Evolutionary conservation across 2,888 invertebrate genomes (phyloP).

Genomic region (Drosophila robusta): DNA sequence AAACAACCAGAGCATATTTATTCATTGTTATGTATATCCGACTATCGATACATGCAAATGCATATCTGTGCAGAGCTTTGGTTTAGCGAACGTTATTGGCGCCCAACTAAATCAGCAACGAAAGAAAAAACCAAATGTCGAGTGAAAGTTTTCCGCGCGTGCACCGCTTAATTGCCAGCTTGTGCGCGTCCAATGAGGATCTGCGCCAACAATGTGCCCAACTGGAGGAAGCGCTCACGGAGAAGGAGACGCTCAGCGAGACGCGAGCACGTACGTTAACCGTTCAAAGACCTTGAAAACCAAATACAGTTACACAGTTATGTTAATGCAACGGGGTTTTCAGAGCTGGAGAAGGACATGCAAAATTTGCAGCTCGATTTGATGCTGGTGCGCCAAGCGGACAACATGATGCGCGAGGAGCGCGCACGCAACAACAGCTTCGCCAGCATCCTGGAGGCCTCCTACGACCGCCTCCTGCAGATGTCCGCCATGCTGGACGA

Average conservation of each 20-base stretch:
- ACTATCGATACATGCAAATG: neutral
- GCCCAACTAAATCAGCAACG: accelerated
- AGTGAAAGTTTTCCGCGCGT: slow-evolving; percentile 1
- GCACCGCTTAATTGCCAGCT: neutral
- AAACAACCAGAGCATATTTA: too few relatives aligned
- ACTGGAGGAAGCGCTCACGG: slow-evolving; percentile 11
- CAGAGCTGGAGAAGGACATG: slow-evolving; percentile 9
- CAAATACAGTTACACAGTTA: neutral
- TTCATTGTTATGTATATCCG: too few relatives aligned
- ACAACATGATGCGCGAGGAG: neutral
- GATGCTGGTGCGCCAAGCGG: slow-evolving; percentile 12
- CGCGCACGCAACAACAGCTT: neutral
- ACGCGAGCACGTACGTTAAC: slow-evolving; percentile 11
- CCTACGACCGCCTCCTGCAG: neutral
- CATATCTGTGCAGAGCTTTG: neutral
- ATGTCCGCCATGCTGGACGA: slow-evolving; percentile 1
- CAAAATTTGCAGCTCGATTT: slow-evolving; percentile 18
- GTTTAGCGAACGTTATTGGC: neutral
- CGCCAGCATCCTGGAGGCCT: neutral
- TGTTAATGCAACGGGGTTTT: neutral
- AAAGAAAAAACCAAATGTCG: slow-evolving; percentile 9
- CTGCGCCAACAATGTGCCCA: neutral
- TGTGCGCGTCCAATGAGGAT: slow-evolving; percentile 12
- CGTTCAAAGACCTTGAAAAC: neutral
- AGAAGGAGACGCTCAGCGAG: neutral